Percentiles rank a stretch among this genome's conserved stretches.
Conservation (phyloP, 2,113 vertebrate genomes). For the Nansenia antarctica region DNA sequence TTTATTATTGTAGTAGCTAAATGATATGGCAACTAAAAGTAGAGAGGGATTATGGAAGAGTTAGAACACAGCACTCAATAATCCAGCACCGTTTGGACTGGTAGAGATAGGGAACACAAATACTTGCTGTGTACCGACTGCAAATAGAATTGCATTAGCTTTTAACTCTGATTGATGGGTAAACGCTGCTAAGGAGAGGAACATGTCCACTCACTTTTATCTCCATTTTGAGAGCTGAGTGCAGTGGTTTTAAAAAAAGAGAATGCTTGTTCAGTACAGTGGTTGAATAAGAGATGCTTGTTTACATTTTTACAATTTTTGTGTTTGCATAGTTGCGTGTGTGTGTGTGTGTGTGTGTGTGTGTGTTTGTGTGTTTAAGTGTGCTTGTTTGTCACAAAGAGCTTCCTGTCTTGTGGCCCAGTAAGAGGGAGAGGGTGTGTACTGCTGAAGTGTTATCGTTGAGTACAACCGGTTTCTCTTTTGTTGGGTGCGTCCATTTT, state of each 20-base stretch:
- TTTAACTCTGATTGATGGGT: neutral
- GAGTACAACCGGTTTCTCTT: neutral
- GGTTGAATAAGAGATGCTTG: too few relatives aligned
- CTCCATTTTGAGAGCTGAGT: too few relatives aligned
- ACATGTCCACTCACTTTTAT: too few relatives aligned
- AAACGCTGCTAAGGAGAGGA: slow-evolving; percentile 17
- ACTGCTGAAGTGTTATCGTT: slow-evolving; percentile 1
- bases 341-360: neutral
- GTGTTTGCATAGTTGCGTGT: too few relatives aligned
- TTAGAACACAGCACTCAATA: slow-evolving; percentile 21
- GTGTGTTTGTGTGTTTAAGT: neutral
- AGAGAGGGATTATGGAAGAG: slow-evolving; percentile 14
- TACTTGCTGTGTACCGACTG: slow-evolving; percentile 38
- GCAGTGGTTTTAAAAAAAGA: too few relatives aligned
- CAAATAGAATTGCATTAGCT: slow-evolving; percentile 60
- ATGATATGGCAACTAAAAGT: too few relatives aligned
- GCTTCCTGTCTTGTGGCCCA: neutral
- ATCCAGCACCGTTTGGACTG: slow-evolving; percentile 46
- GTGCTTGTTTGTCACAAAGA: neutral
- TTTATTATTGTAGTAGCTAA: too few relatives aligned
- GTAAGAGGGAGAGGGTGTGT: neutral
- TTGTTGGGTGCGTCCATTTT: neutral
- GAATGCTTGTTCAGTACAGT: too few relatives aligned
- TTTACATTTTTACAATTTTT: too few relatives aligned
- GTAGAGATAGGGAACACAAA: slow-evolving; percentile 42